Base-by-base conservation (phyloP, 2,113 vertebrate genomes). In the Ascaphus truei region DNA sequence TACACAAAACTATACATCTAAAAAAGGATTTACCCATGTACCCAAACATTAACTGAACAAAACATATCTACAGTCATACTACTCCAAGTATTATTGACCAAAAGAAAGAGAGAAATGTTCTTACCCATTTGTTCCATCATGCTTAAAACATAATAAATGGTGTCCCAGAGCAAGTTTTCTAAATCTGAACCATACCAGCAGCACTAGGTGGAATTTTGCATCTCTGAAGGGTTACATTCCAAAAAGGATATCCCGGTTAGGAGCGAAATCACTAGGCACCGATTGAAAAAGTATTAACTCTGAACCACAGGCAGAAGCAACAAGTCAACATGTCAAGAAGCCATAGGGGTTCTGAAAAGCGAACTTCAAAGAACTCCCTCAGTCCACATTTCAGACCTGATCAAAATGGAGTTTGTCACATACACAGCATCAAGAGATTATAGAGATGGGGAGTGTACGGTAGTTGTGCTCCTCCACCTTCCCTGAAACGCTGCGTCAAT, bases 391-490 rank as follows among this genome's bases (percentile, higher is more conserved):
- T 27, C 22, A 31, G 36, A 20, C 20, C 72, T 72, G 63, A 81
- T 71, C 41, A 74, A 82, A 79, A 80, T 62, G 72, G 78, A 77
- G 76, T 81, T 75, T 74, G 66, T 73, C 73, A 63, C 65, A 75
- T 76, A 16, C 16, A 27, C 72, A 76, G 72, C 62, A 72, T 59
- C 45, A 61, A 36, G 74, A 76, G 79, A 81, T 74, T 79, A 90
- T 87, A 83, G 74, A 48, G 76, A 77, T 79, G 77, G 80, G 50
- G 69, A 53, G 82, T 85, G 86, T 80, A 84, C 81, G 68, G 77
- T 77, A 57, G 74, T n/a, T n/a, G n/a, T n/a, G 75, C 71, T 69
- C 76, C 77, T 77, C 30, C 77, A 79, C 59, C 67, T 85, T 81
- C 81, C 68, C 76, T 7, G 2, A 68, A 68, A 72, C 78, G 67